These are phyloP conservation scores for Drosophila subobscura DNA, from an alignment of 1,140 invertebrate species.

Conservation along the genomic window DNA sequence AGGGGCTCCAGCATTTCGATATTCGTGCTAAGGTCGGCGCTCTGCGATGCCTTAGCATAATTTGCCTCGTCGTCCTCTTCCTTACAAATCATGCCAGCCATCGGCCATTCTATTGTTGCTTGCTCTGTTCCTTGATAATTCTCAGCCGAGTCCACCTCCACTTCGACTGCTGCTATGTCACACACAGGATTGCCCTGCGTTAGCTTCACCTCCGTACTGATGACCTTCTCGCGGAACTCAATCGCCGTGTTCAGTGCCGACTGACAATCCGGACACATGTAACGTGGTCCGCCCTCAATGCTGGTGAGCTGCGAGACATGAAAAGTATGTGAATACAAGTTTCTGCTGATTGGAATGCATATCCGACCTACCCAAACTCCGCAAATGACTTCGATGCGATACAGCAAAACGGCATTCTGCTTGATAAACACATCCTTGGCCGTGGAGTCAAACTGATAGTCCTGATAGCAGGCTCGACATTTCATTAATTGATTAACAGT, in stretches of 20 bases:
- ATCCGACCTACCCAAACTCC: constrained; percentile 58
- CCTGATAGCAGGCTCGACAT: constrained; percentile 50
- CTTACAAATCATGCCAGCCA: neutral
- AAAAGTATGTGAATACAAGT: neutral
- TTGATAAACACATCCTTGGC: constrained; percentile 48
- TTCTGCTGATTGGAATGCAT: neutral
- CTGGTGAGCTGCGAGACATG: constrained; percentile 33
- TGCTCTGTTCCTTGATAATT: neutral
- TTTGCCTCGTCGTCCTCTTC: constrained; percentile 1
- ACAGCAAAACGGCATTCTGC: constrained; percentile 52
- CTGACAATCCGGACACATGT: constrained; percentile 52
- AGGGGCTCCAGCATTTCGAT: neutral
- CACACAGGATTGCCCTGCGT: neutral
- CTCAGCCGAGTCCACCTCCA: neutral
- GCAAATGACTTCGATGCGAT: constrained; percentile 72
- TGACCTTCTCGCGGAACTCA: constrained; percentile 61
- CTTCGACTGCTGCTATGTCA: constrained; percentile 3
- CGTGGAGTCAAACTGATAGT: constrained; percentile 22
- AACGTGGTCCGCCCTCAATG: constrained; percentile 16
- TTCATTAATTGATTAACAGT: neutral
- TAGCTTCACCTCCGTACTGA: constrained; percentile 43
- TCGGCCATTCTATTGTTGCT: constrained; percentile 1
- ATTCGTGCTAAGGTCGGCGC: no score
- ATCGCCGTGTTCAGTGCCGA: constrained; percentile 45
- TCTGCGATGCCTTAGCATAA: neutral